Conservation (phyloP, 2,113 vertebrate genomes). For the Daubentonia madagascariensis region DNA sequence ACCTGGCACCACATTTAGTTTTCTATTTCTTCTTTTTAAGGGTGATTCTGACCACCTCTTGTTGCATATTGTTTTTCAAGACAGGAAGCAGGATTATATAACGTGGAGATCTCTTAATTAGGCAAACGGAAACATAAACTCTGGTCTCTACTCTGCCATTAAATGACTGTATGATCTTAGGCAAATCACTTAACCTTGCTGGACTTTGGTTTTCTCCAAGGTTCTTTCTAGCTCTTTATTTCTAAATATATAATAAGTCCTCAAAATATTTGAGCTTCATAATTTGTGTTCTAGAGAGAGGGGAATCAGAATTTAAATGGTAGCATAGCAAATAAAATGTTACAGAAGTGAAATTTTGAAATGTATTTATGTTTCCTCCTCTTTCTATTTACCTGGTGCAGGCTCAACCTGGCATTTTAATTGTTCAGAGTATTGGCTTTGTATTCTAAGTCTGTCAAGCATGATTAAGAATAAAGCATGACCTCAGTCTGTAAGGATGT, state of each 20-base stretch:
- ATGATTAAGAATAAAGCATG: slow-evolving; percentile 63
- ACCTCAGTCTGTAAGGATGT: slow-evolving; percentile 47
- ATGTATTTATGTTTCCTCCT: slow-evolving; percentile 1
- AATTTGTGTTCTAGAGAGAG: not conserved
- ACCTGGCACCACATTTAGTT: not conserved
- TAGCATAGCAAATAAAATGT: not conserved
- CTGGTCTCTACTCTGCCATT: not conserved
- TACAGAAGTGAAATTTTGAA: not conserved
- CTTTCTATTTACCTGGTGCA: not conserved
- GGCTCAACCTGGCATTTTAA: not conserved
- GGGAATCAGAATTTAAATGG: not conserved
- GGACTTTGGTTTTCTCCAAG: not conserved
- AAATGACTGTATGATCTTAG: not conserved
- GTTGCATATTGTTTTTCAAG: not conserved
- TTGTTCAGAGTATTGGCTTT: not conserved
- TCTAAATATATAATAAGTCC: not conserved
- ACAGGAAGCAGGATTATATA: not conserved
- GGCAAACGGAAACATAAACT: not conserved
- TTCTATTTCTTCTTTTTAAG: not conserved
- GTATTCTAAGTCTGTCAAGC: not conserved
- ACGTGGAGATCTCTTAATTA: not conserved
- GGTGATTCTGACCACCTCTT: not conserved
- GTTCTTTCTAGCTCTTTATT: not conserved
- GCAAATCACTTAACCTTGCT: not conserved
- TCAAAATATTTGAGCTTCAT: not conserved